Evolutionary conservation across 2,888 invertebrate genomes (phyloP), one percentile per base, ranked within the genome.

Genomic region (Spisula solida): DNA sequence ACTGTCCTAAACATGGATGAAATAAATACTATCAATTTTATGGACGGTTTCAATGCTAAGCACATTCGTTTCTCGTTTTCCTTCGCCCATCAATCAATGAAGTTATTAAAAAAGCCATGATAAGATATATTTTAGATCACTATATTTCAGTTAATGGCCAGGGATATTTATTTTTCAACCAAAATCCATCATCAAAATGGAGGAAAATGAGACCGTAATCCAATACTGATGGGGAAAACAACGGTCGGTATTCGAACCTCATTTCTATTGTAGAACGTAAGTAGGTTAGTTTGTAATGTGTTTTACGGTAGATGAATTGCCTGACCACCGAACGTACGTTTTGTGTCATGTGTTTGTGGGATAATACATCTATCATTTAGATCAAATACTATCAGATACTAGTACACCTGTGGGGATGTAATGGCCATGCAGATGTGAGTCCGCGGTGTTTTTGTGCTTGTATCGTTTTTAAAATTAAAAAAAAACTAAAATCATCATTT

Each of bases 1-100:
- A 25, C 75, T 34, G 14, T 75, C 18, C 75, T 16, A 14, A 31
- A 31, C 31, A 75, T 16, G 34, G 75, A 75, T 25, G 25, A 66
- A 66, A 75, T 34, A 75, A 75, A 75, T 34, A 75, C 25, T 18
- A 75, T 75, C 75, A 75, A 75, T 75, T 75, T 75, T 75, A 75
- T 75, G 75, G 31, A 31, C 75, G 18, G 12, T 31, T 75, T 75
- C 18, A 34, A 34, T 34, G 16, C 75, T 75, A 14, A 75, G 34
- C 75, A 75, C 29, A 75, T 75, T 75, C 34, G 34, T 75, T 75
- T 75, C 75, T 75, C 75, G 34, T 75, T 75, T 75, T 75, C 75
- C 8, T 5, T 1, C 75, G 18, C 12, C 5, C 75, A 75, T 75
- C 75, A 31, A 75, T 75, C 75, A 75, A 16, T 75, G 31, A 75